Percentiles rank a stretch among this genome's conserved stretches.
These are phyloP conservation scores for Elysia chlorotica DNA, from an alignment of 1,140 invertebrate genomes.

Conservation along the genomic window DNA sequence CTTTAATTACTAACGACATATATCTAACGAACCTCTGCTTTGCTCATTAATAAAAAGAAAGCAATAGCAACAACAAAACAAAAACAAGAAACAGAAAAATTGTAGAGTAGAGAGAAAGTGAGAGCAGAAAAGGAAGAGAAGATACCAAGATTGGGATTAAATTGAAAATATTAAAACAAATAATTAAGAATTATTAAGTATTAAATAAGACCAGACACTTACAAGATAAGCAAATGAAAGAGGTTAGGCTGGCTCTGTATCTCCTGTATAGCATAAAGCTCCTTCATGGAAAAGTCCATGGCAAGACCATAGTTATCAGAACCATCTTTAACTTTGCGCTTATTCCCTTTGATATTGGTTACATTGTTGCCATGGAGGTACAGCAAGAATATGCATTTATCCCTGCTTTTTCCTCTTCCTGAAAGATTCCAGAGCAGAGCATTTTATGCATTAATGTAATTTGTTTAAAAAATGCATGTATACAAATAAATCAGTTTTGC, in stretches of 20 bases:
- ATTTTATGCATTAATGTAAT: too few species aligned
- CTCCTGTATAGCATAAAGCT: constrained; percentile 68
- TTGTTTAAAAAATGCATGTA: not conserved
- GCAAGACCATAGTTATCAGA: constrained; percentile 43
- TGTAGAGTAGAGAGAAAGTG: not conserved
- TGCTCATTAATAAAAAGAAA: too few species aligned
- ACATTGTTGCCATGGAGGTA: constrained; percentile 80
- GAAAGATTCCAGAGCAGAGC: not conserved
- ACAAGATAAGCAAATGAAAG: constrained; percentile 70
- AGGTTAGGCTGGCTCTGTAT: constrained; percentile 78
- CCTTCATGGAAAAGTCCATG: constrained; percentile 61
- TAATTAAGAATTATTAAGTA: not conserved
- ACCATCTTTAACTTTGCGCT: constrained; percentile 52
- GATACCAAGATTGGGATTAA: too few species aligned
- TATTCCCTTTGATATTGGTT: constrained; percentile 64
- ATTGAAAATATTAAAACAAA: not conserved
- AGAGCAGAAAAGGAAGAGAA: not conserved
- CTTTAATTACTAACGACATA: too few species aligned
- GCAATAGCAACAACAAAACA: not conserved
- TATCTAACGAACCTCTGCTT: too few species aligned
- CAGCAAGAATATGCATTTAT: constrained; percentile 71
- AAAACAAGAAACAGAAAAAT: not conserved
- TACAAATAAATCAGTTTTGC: not conserved
- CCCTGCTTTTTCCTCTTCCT: constrained; percentile 62
- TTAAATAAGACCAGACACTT: constrained; percentile 14